Evolutionary conservation across 1,140 invertebrate species (phyloP), one percentile per base, ranked within the genome.

Genomic region (Sinonovacula constricta): DNA sequence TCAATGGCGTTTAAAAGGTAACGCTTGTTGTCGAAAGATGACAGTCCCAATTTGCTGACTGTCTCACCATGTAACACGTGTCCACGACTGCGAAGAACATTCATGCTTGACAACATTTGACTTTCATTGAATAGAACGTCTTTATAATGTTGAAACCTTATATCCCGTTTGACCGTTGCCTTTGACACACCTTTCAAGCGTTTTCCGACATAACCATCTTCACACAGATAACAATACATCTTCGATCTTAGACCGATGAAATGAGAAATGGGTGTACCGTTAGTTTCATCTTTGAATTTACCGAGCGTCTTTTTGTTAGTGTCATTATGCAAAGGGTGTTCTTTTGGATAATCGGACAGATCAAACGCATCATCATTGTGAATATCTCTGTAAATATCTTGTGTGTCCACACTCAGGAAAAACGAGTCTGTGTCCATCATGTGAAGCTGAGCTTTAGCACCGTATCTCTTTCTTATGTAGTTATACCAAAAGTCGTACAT

Each of bases 201-300:
- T 69, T 81, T 83, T 0, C 26, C 57, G 53, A 66, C 87, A n/a
- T n/a, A n/a, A 87, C 79, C 63, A 28, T 81, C 24, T 26, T 70
- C 54, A 36, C 53, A 70, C 1, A 2, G 3, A 57, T 24, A 70
- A 2, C 15, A 7, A 70, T 72, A 72, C 69, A 72, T 72, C 18
- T 72, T 72, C 2, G 56, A 34, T 7, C 57, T 12, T 18, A 72
- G 33, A 18, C 34, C 57, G 2, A 45, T 36, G 49, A 60, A 72
- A n/a, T 72, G 56, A 12, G 56, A 49, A 33, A 72, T 72, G 31
- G 14, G 14, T 51, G 28, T 51, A 59, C 88, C 89, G 79, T 85
- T 87, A 28, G 82, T 83, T 83, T 93, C 92, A 86, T 92, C 91
- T 84, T 92, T 93, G 72, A 92, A 89, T 83, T 91, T 88, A 7